These are phyloP conservation scores for Clarias gariepinus DNA, from an alignment of 2,113 vertebrate genomes.

Conservation along the genomic window DNA sequence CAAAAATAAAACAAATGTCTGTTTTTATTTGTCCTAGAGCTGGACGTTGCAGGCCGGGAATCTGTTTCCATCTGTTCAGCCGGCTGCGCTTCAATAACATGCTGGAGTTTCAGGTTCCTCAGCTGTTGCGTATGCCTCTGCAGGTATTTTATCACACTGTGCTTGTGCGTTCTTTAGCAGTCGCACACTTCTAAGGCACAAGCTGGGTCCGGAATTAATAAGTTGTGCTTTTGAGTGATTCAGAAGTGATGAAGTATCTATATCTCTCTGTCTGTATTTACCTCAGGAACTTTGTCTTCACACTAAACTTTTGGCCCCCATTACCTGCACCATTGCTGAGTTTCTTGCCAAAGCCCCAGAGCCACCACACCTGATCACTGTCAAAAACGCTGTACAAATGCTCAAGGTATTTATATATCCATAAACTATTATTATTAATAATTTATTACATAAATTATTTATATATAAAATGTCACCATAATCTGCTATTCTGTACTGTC, in stretches of 20 bases:
- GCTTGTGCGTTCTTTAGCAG: neutral
- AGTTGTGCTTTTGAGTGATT: neutral
- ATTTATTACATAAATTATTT: no score
- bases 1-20: neutral
- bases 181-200: neutral
- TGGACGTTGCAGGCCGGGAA: slow-evolving; percentile 87
- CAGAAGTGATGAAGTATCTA: neutral
- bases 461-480: neutral
- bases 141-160: slow-evolving; percentile 75
- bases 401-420: slow-evolving; percentile 81
- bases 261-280: slow-evolving; percentile 29
- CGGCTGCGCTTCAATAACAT: slow-evolving; percentile 86
- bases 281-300: slow-evolving; percentile 88
- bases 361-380: slow-evolving; percentile 82
- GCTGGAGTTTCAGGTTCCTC: slow-evolving; percentile 91
- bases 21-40: slow-evolving; percentile 75
- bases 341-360: slow-evolving; percentile 94
- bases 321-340: slow-evolving; percentile 81
- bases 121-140: slow-evolving; percentile 90
- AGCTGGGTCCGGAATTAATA: neutral
- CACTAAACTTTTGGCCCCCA: slow-evolving; percentile 88
- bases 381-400: slow-evolving; percentile 87
- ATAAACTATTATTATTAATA: neutral
- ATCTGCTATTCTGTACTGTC: neutral
- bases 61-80: slow-evolving; percentile 93